These are phyloP conservation scores for Bubo blakistoni DNA, from an alignment of 2,113 vertebrate genomes.

Conservation along the genomic window DNA sequence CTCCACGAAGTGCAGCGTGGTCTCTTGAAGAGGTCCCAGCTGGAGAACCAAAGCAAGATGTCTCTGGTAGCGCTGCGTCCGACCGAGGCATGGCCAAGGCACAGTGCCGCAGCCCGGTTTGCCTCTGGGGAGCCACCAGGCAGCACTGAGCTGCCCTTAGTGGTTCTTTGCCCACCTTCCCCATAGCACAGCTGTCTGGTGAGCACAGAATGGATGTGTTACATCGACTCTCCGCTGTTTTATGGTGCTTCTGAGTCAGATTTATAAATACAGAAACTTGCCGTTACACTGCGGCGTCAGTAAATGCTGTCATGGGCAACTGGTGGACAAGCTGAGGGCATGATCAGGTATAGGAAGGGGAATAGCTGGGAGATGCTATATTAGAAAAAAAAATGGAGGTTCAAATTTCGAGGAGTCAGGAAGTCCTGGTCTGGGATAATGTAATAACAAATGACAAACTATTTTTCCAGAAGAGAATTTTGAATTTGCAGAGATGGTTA, in stretches of 20 bases:
- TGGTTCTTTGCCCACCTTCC: neutral
- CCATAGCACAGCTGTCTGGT: neutral
- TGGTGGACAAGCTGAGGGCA: neutral
- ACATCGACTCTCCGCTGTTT: neutral
- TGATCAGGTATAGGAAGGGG: neutral
- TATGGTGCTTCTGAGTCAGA: neutral
- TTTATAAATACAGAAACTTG: neutral
- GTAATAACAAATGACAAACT: neutral
- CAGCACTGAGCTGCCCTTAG: neutral
- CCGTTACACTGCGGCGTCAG: neutral
- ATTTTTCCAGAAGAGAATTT: neutral
- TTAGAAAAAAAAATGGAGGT: neutral
- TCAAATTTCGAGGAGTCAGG: neutral
- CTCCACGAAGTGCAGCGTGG: accelerated
- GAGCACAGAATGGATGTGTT: neutral
- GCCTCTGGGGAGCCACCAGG: neutral
- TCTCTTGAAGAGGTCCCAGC: neutral
- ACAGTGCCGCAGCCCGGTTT: neutral
- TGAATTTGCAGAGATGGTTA: neutral
- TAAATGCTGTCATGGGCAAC: neutral
- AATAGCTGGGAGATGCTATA: neutral
- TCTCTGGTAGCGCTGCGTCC: accelerated
- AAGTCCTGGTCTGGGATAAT: neutral
- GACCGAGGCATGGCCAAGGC: neutral
- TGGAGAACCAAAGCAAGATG: neutral